A percentile compares a stretch with the other conserved stretches of the same genome.
Conservation (phyloP, 53 echinoderm and acorn worm genomes). For the Luidia sarsii region DNA sequence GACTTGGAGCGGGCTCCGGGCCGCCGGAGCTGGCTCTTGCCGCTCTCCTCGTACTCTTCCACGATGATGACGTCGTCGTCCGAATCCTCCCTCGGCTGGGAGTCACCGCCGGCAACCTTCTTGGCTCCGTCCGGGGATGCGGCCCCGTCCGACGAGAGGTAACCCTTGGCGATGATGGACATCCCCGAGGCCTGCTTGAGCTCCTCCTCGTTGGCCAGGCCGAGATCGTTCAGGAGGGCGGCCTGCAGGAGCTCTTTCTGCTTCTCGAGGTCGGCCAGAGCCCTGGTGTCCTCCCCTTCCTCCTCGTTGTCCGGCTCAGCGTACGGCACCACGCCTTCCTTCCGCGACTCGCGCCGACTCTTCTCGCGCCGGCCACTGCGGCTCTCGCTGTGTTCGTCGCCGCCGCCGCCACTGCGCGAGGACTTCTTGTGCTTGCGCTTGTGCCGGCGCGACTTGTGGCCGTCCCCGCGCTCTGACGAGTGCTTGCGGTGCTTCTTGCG, state of each 20-base stretch:
- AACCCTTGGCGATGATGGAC: conserved; percentile 71
- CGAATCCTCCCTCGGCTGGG: conserved; percentile 34
- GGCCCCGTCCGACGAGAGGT: conserved; percentile 71
- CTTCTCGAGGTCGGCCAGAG: conserved; percentile 84
- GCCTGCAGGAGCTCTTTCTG: conserved; percentile 90
- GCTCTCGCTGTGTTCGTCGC: conserved; percentile 17
- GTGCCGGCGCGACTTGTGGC: conserved; percentile 24
- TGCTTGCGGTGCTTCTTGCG: conserved; percentile 23
- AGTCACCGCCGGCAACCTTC: neutral
- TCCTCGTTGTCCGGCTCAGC: conserved; percentile 51
- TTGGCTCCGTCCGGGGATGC: conserved; percentile 12
- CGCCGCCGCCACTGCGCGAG: too few relatives aligned
- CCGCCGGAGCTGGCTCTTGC: neutral
- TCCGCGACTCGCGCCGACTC: conserved; percentile 13
- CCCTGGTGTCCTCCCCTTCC: conserved; percentile 54
- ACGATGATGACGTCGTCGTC: conserved; percentile 51
- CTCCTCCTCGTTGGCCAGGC: conserved; percentile 51
- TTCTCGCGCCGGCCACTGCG: conserved; percentile 50
- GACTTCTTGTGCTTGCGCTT: conserved; percentile 34
- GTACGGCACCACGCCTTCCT: conserved; percentile 27
- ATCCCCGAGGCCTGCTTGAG: conserved; percentile 74
- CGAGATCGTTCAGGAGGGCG: conserved; percentile 73
- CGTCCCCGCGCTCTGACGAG: conserved; percentile 21
- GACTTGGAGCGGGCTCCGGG: conserved; percentile 9
- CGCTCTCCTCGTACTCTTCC: conserved; percentile 1